A percentile compares a stretch with the other conserved stretches of the same genome.
Conservation (phyloP, 2,113 vertebrate species). For the Typhlomys cinereus region DNA sequence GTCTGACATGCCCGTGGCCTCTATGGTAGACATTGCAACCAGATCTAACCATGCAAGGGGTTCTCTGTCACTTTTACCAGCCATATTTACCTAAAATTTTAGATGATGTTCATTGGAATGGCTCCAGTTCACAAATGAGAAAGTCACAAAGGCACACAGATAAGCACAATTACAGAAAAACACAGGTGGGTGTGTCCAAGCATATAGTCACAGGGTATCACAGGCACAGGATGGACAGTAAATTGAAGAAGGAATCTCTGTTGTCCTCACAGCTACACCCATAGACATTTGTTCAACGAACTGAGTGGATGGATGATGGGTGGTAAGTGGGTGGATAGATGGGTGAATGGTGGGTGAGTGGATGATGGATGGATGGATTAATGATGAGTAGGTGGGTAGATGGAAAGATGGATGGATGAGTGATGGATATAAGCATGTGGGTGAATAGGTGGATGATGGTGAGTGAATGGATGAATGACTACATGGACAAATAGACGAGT, state of each 20-base stretch:
- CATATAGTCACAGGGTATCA: not conserved
- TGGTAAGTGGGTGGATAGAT: not conserved
- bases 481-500: too few relatives aligned
- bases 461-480: not conserved
- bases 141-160: constrained; percentile 8
- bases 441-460: not conserved
- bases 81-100: not conserved
- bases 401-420: not conserved
- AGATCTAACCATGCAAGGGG: not conserved
- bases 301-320: not conserved
- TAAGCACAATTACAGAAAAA: constrained; percentile 11
- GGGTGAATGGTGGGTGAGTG: not conserved
- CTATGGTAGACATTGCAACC: not conserved
- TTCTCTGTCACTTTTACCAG: not conserved
- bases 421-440: too few relatives aligned
- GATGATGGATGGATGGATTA: not conserved
- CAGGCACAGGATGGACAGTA: not conserved
- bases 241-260: not conserved
- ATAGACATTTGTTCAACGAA: not conserved
- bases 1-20: not conserved
- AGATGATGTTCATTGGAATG: not conserved
- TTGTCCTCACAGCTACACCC: not conserved
- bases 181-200: constrained; percentile 1
- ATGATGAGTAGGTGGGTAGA: not conserved
- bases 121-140: not conserved